Base-by-base conservation (phyloP, 2,797 vertebrate species). In the Amblyopsis hoosieri region DNA sequence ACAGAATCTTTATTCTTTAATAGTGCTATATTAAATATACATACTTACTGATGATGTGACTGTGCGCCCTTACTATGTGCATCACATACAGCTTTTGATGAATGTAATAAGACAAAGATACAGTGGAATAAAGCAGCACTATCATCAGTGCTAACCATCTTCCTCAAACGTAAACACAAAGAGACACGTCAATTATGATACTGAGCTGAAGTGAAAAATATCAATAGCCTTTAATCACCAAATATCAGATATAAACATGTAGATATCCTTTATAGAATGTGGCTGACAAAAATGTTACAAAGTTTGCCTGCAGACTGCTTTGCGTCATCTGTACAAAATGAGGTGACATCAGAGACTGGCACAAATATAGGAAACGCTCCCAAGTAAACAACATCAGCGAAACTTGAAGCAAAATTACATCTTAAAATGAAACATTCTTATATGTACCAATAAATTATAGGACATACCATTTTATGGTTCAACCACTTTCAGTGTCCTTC, bases 191-290 rank as follows among this genome's bases (percentile, higher is more conserved):
- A 87, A 65, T 66, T 67, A 88, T 8, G 52, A 90, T 68, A 67
- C 82, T 70, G 64, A 80, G 66, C 75, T 92, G 79, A 90, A 91
- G 82, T 93, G 90, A 92, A 93, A 94, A 93, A 94, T 94, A 93
- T 93, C 87, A 91, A 92, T 80, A 89, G 90, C 84, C 89, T 94
- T 94, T 93, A 93, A 90, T 93, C 90, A 93, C 87, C 90, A 89
- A 88, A 82, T 76, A 73, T 82, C 72, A 86, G 84, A 91, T 92
- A 93, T 87, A 94, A 94, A 93, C 90, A 92, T 92, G 84, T 87
- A 90, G 83, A 87, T 89, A 87, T 85, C 83, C 76, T 87, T 88
- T 89, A 80, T 84, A 74, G 83, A 84, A 87, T 88, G 85, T 89
- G 87, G 88, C 90, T 89, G 85, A 92, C 86, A 92, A 91, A 91